These are phyloP conservation scores for Phrynocephalus forsythii DNA, from an alignment of 2,797 vertebrate genomes.

Conservation along the genomic window DNA sequence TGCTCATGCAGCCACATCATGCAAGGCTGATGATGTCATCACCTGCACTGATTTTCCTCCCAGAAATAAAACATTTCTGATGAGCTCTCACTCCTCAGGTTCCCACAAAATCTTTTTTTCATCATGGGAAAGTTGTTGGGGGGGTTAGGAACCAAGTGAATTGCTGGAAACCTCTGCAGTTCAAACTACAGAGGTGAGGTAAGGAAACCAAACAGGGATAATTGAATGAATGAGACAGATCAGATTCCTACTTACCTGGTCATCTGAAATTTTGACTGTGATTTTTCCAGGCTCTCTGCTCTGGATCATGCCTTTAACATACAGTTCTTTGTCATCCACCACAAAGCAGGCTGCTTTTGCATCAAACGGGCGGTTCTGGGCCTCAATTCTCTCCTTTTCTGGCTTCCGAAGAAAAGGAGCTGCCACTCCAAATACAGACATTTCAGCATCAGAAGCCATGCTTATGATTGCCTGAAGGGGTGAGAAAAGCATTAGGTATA, in stretches of 20 bases:
- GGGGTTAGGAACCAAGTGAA: neutral
- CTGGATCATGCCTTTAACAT: constrained; percentile 74
- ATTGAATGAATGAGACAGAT: neutral
- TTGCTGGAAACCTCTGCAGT: neutral
- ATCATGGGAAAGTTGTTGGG: neutral
- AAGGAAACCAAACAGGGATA: neutral
- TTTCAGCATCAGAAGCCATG: constrained; percentile 63
- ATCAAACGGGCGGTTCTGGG: constrained; percentile 79
- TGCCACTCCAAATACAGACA: constrained; percentile 77
- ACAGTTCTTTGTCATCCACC: constrained; percentile 73
- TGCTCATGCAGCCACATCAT: too few species aligned
- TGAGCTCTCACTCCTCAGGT: too few species aligned
- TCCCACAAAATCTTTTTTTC: too few species aligned
- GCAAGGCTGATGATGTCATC: too few species aligned
- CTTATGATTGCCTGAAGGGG: constrained; percentile 8
- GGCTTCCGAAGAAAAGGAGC: constrained; percentile 77
- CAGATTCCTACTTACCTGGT: constrained; percentile 40
- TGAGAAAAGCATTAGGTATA: neutral
- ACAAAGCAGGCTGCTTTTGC: constrained; percentile 78
- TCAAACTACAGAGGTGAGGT: neutral
- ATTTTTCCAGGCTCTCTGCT: constrained; percentile 76
- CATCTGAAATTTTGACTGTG: constrained; percentile 72
- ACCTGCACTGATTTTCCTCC: too few species aligned
- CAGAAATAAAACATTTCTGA: too few species aligned
- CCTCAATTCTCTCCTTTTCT: constrained; percentile 79